Evolutionary conservation across 2,113 vertebrate genomes (phyloP), one percentile per base, ranked within the genome.

Genomic region (Trinectes maculatus): DNA sequence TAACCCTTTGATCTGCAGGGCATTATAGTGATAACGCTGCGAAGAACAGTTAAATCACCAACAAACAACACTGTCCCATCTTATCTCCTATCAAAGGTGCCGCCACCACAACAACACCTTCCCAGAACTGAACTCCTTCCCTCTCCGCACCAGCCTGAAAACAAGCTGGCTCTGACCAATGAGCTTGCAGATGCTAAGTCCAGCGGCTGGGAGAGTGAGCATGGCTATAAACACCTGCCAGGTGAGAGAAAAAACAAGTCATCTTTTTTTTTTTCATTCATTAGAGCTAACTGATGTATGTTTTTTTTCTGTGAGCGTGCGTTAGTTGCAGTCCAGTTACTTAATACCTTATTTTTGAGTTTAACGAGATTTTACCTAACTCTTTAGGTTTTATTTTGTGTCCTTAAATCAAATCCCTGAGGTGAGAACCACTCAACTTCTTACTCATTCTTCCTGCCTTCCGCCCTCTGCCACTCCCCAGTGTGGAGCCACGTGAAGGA

Each of bases 201-300:
- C 18, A 84, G 42, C 21, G 69, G 48, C 66, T 91, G 87, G 89
- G 80, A 84, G 46, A 78, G 46, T 11, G 56, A 80, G 31, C 75
- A 7, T 1, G 79, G 72, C 16, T 83, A 73, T 67, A 87, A 89
- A 54, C 74, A 87, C 68, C 55, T 90, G 59, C 83, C 84, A 9
- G 81, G 91, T 92, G 39, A 86, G 85, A 46, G 26, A 43, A 16
- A 40, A 1, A 16, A n/a, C n/a, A n/a, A n/a, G n/a, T n/a, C n/a
- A n/a, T n/a, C n/a, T n/a, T n/a, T n/a, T n/a, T n/a, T n/a, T n/a
- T n/a, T n/a, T n/a, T n/a, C n/a, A n/a, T n/a, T n/a, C n/a, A n/a
- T n/a, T n/a, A n/a, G n/a, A n/a, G n/a, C n/a, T n/a, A n/a, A n/a
- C n/a, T n/a, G n/a, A n/a, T n/a, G n/a, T n/a, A n/a, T n/a, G 6